Evolutionary conservation across 2,888 invertebrate genomes (phyloP), one percentile per base, ranked within the genome.

Genomic region (Caenorhabditis uteleia): DNA sequence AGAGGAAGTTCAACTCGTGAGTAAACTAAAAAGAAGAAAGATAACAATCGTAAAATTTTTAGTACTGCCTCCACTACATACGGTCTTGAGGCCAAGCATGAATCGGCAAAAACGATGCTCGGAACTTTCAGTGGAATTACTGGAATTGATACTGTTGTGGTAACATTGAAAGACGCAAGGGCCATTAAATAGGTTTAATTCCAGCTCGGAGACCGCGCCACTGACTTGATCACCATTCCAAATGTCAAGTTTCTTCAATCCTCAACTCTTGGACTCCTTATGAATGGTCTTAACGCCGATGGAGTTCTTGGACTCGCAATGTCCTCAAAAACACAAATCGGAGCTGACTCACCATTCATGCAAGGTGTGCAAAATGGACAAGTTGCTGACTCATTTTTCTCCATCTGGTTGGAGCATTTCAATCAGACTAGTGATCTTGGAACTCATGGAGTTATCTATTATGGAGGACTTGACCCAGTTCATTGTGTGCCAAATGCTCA

Each of bases 381-480:
- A 25, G 47, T 56, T 31, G n/a, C 27, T 12, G 23, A 46, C 23
- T 47, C 61, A 4, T 50, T 61, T 51, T 61, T 50, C 55, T 61
- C 61, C 29, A 61, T 61, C 40, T 61, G 61, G 61, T 46, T 61
- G 12, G 61, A 61, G 47, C 61, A 61, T 23, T 49, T 42, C 50
- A 55, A 55, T 16, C 61, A 61, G 31, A 61, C 61, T 23, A 43
- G 55, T 36, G 61, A 61, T 31, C 40, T 56, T 10, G 61, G 61
- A 55, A 61, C 61, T 8, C 61, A 61, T 16, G 61, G 61, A 55
- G 61, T 61, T 10, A 61, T 61, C 43, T 56, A 61, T 31, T 61
- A 61, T 38, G 61, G 61, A 55, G 61, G 61, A 55, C 31, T 50
- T 33, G 61, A 61, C 27, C 50, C 46, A 39, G 55, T 55, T 4